Percentiles rank a stretch among this genome's conserved stretches.
phyloP scores from a whole-genome alignment of 1,140 invertebrate genomes.

The Calephelis virginiensis region DNA sequence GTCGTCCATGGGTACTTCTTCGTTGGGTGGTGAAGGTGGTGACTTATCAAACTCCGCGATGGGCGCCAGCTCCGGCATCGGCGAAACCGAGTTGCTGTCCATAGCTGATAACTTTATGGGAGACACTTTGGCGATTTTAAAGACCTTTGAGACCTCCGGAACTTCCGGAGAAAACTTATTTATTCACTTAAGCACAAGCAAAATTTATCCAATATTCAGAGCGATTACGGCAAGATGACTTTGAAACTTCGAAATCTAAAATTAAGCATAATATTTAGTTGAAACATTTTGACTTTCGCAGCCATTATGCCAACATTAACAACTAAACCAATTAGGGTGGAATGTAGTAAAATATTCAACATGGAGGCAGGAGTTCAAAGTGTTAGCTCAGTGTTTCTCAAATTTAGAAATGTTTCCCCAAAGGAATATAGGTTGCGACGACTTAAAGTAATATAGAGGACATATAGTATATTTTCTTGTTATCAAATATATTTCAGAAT shows the following conservation, averaged over 20 bases:
- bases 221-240: slow-evolving; percentile 15
- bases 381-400: no score
- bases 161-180: slow-evolving; percentile 40
- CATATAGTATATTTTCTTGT: no score
- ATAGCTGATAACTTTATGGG: slow-evolving; percentile 79
- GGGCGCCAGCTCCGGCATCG: slow-evolving; percentile 81
- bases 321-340: background rate
- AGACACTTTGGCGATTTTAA: slow-evolving; percentile 75
- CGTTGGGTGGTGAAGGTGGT: slow-evolving; percentile 80
- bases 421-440: no score
- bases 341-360: slow-evolving; percentile 5
- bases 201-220: background rate
- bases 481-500: no score
- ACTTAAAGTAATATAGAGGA: no score
- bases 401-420: no score
- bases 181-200: slow-evolving; percentile 28
- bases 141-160: slow-evolving; percentile 43
- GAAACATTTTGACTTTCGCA: background rate
- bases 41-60: slow-evolving; percentile 83
- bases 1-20: slow-evolving; percentile 80
- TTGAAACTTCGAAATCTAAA: slow-evolving; percentile 41
- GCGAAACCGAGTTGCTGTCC: slow-evolving; percentile 82
- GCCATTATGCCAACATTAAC: background rate
- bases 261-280: slow-evolving; percentile 37
- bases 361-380: slow-evolving; percentile 21